A percentile compares a stretch with the other conserved stretches of the same genome.
Evolutionary conservation across 1,140 invertebrate genomes (phyloP).

Genomic region (Melitaea cinxia): DNA sequence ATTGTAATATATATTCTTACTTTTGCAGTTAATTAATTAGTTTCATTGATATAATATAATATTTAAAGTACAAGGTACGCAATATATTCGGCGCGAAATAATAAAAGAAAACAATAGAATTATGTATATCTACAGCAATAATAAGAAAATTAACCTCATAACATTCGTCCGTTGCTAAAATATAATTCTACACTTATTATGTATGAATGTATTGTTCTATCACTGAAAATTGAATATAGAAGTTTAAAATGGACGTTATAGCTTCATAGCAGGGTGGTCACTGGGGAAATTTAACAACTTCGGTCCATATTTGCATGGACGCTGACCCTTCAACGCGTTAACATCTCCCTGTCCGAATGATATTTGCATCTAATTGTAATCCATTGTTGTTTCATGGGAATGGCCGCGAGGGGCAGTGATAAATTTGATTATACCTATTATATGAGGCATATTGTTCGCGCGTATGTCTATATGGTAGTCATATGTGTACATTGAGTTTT

Average conservation of each 20-base stretch:
- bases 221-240: slow-evolving; percentile 6
- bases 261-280: slow-evolving; percentile 61
- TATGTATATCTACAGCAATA: background rate
- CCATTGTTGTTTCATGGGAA: slow-evolving; percentile 72
- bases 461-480: background rate
- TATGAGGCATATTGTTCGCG: slow-evolving; percentile 11
- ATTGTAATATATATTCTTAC: too few species aligned
- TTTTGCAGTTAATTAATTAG: too few species aligned
- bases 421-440: slow-evolving; percentile 38
- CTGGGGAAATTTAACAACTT: slow-evolving; percentile 68
- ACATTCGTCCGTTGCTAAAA: background rate
- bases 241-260: slow-evolving; percentile 49
- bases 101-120: too few species aligned
- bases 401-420: slow-evolving; percentile 45
- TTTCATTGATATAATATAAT: too few species aligned
- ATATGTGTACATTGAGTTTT: background rate
- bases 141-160: background rate
- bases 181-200: background rate
- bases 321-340: slow-evolving; percentile 61
- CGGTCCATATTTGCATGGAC: slow-evolving; percentile 59
- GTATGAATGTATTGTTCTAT: background rate
- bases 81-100: too few species aligned
- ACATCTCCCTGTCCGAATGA: slow-evolving; percentile 51
- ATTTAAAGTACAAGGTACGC: too few species aligned
- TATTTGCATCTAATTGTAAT: slow-evolving; percentile 77